Percentiles rank a stretch among this genome's conserved stretches.
Conservation (phyloP, 1,140 invertebrate genomes). For the Drosophila orena region DNA sequence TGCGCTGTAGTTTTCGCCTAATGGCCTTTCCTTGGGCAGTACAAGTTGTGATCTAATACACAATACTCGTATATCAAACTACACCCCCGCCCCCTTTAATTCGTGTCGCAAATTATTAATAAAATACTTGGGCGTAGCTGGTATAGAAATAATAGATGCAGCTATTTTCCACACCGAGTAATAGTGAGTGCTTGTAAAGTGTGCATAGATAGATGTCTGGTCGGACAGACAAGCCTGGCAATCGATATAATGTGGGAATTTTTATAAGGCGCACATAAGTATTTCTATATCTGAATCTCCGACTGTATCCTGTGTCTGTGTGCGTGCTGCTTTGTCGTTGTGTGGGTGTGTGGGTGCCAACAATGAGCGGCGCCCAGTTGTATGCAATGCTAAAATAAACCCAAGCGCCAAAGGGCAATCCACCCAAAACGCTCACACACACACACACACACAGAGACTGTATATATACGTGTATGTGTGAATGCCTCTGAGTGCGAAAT, state of each 20-base stretch:
- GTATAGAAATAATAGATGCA: slow-evolving; percentile 23
- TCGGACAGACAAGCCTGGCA: slow-evolving; percentile 85
- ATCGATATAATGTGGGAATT: slow-evolving; percentile 39
- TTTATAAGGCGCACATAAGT: slow-evolving; percentile 13
- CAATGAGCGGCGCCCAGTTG: slow-evolving; percentile 43
- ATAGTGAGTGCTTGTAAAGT: slow-evolving; percentile 33
- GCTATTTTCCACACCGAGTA: not conserved
- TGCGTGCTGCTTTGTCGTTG: slow-evolving; percentile 1
- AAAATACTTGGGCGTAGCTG: slow-evolving; percentile 28
- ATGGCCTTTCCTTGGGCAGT: not conserved
- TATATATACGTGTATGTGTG: no score
- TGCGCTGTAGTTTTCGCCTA: slow-evolving; percentile 3
- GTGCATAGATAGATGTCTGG: slow-evolving; percentile 1
- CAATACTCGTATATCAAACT: no score
- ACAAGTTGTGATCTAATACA: slow-evolving; percentile 9
- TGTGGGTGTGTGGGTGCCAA: slow-evolving; percentile 7
- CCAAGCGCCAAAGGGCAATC: slow-evolving; percentile 55
- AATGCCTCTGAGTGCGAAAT: not conserved
- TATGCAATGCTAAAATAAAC: slow-evolving; percentile 63
- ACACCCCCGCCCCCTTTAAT: no score
- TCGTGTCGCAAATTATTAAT: slow-evolving; percentile 25
- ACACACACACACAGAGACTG: slow-evolving; percentile 1
- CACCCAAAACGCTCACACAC: slow-evolving; percentile 20
- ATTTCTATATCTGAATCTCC: slow-evolving; percentile 11
- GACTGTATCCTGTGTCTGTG: not conserved